Conservation (phyloP, 2,888 invertebrate genomes). For the Colostygia pectinataria region DNA sequence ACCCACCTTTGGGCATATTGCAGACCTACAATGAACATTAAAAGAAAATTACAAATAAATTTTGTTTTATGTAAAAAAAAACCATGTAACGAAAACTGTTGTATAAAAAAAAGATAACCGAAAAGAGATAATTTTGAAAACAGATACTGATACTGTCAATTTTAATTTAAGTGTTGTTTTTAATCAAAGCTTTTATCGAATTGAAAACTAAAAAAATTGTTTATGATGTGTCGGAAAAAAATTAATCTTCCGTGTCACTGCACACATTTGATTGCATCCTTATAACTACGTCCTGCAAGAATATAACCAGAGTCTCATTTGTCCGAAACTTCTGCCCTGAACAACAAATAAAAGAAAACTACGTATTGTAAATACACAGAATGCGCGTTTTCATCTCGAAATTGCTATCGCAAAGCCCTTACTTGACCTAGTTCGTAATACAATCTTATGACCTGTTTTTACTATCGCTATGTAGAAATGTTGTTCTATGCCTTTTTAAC, state of each 20-base stretch:
- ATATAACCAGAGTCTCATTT: slow-evolving; percentile 71
- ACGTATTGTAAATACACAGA: slow-evolving; percentile 13
- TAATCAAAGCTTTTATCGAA: neutral
- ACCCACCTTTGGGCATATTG: slow-evolving; percentile 79
- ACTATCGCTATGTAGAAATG: slow-evolving; percentile 52
- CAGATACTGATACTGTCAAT: slow-evolving; percentile 32
- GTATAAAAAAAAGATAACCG: slow-evolving; percentile 31
- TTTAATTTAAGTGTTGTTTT: slow-evolving; percentile 17
- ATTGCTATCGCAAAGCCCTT: slow-evolving; percentile 55
- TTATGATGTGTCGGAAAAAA: slow-evolving; percentile 28
- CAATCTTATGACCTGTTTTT: slow-evolving; percentile 64
- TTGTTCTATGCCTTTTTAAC: slow-evolving; percentile 55
- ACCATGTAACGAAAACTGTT: slow-evolving; percentile 24
- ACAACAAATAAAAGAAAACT: slow-evolving; percentile 14
- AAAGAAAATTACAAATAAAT: slow-evolving; percentile 53
- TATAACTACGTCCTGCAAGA: slow-evolving; percentile 67
- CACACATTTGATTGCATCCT: slow-evolving; percentile 68
- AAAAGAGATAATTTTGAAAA: slow-evolving; percentile 30
- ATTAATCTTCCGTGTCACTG: slow-evolving; percentile 49
- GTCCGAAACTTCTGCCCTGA: slow-evolving; percentile 65
- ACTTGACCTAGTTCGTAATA: slow-evolving; percentile 66
- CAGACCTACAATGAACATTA: slow-evolving; percentile 57
- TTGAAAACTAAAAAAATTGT: neutral
- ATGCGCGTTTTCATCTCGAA: slow-evolving; percentile 48
- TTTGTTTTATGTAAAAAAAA: slow-evolving; percentile 39